phyloP scores from a whole-genome alignment of 2,797 vertebrate genomes.

The Esox masquinongy region DNA sequence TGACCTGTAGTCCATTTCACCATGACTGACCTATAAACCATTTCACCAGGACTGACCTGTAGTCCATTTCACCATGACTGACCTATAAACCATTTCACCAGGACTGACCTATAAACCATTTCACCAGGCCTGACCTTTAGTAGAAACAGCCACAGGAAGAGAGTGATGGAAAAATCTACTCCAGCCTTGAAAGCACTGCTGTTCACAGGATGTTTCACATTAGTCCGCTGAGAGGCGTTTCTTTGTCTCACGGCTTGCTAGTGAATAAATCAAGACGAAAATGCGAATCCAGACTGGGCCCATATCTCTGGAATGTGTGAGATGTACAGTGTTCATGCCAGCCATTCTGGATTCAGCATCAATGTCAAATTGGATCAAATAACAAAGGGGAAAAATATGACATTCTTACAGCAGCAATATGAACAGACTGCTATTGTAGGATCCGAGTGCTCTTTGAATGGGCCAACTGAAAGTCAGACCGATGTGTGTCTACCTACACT shows the following conservation, averaged over 20 bases:
- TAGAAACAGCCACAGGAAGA: conserved; percentile 30
- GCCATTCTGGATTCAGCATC: conserved; percentile 28
- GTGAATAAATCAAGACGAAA: conserved; percentile 55
- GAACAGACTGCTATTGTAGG: conserved; percentile 57
- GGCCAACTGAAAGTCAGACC: conserved; percentile 34
- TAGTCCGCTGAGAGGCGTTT: conserved; percentile 36
- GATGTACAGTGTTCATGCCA: conserved; percentile 1
- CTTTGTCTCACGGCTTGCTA: conserved; percentile 52
- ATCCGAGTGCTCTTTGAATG: conserved; percentile 40
- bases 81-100: no score
- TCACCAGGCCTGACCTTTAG: no score
- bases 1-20: background rate
- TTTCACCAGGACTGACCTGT: background rate
- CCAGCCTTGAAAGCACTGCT: conserved; percentile 35
- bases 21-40: background rate
- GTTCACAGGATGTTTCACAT: conserved; percentile 51
- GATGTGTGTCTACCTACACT: conserved; percentile 30
- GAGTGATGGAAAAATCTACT: conserved; percentile 34
- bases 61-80: no score
- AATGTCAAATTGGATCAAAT: conserved; percentile 32
- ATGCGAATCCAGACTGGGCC: conserved; percentile 47
- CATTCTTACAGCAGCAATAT: conserved; percentile 23
- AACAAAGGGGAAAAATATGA: conserved; percentile 37
- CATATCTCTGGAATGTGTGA: conserved; percentile 50
- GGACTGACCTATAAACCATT: no score